Base-by-base conservation (phyloP, 2,797 vertebrate species). In the Leptoclinus maculatus region DNA sequence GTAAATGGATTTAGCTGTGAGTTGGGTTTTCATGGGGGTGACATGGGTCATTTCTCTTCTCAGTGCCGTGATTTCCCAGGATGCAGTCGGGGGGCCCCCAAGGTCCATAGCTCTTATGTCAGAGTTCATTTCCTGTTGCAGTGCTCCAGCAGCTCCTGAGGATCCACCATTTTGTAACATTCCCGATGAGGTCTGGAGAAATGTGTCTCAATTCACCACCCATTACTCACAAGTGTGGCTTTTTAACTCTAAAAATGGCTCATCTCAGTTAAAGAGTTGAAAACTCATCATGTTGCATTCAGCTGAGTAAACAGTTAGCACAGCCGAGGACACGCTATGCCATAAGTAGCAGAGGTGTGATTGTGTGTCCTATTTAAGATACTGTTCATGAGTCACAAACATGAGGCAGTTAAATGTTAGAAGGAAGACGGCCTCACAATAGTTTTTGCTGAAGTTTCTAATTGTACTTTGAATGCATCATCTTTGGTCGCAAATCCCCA, bases 91-190 rank as follows among this genome's bases (percentile, higher is more conserved):
- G 7, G 83, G 84, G 88, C 87, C 91, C 92, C 91, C 84, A 82
- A 92, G 88, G 93, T 93, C 89, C 89, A 89, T 69, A 88, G 90
- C 91, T 89, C 89, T 94, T 86, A 88, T 92, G 92, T 94, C 93
- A 94, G 91, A 94, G 93, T 93, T 94, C 92, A 94, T 91, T 94
- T 95, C 93, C 94, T 94, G 92, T 92, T 91, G 85, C 80, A 87
- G 78, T 79, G 76, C 65, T 88, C 59, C 79, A 82, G 82, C 79
- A 60, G 72, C 89, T 94, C 88, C 89, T 89, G 87, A 89, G 67
- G 82, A 92, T 91, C 91, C 92, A 91, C 92, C 92, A 92, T 94
- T 92, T 93, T 93, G 89, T 89, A 82, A 76, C 86, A 82, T 83
- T 88, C 74, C 77, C 64, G 36, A 79, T 70, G 43, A 86, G 65